Evolutionary conservation across 2,113 vertebrate genomes (phyloP), one percentile per base, ranked within the genome.

Genomic region (Hydrolagus affinis): DNA sequence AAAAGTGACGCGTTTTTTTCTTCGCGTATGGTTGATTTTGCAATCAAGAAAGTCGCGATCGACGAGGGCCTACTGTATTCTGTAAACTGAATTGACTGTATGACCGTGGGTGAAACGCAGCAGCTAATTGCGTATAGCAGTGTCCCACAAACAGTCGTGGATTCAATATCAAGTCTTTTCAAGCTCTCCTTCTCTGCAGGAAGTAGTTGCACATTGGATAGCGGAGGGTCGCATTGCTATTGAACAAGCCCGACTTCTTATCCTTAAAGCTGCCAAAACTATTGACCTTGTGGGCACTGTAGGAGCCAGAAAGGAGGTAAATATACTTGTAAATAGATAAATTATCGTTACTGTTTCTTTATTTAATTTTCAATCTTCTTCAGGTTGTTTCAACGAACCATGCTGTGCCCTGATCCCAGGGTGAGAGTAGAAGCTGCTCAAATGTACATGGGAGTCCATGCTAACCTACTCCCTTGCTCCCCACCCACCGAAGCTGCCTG

Each of bases 201-300:
- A 98, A 70, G 96, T 95, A 0, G 89, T 99, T 60, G 94, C 95
- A n/a, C 97, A 98, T 89, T 95, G 96, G 96, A 95, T 98, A 11
- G 96, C 96, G 0, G 95, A 98, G 85, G 96, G 96, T 72, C 95
- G 94, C 70, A 93, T 98, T n/a, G 88, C 92, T 87, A 96, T 97
- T 3, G 95, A 98, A 15, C 94, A 98, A 90, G 94, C 96, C 1
- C 94, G 95, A 21, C 89, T 98, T 88, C 90, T 98, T 85, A 96
- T 93, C 0, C 90, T 98, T 0, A 90, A 92, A n/a, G 94, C 96
- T 0, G 97, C 97, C 80, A 89, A 90, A 77, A 91, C 86, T 80
- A 91, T 98, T 0, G 96, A 98, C 44, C 88, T 21, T 0, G 0
- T 91, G 68, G 96, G 96, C 80, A 95, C 90, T 30, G 89, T 88